These are phyloP conservation scores for Drosophila teissieri DNA, from an alignment of 1,140 invertebrate species.

Conservation along the genomic window DNA sequence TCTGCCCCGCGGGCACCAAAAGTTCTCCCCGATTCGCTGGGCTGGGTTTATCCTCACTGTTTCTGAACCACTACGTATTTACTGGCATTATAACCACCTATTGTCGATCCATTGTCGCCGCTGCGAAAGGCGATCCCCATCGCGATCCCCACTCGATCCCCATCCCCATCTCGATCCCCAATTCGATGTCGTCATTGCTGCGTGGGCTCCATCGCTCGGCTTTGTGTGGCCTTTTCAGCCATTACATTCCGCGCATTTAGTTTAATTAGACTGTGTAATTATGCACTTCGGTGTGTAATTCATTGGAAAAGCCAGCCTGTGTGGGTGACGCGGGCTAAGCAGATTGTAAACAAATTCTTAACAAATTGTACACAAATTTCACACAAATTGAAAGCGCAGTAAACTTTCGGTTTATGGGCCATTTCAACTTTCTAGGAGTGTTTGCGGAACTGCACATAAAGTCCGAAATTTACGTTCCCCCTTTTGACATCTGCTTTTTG, in stretches of 20 bases:
- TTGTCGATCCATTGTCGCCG: conserved; percentile 33
- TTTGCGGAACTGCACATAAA: conserved; percentile 11
- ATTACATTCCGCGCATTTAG: conserved; percentile 45
- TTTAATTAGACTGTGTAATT: conserved; percentile 68
- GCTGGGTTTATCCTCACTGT: not conserved
- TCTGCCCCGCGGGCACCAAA: conserved; percentile 16
- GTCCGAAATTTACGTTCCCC: not conserved
- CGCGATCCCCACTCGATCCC: conserved; percentile 13
- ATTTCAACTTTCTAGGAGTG: conserved; percentile 22
- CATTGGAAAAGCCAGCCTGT: conserved; percentile 5
- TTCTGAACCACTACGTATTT: conserved; percentile 7
- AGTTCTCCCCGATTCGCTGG: conserved; percentile 14
- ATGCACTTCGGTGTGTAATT: conserved; percentile 60
- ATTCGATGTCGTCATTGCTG: conserved; percentile 63
- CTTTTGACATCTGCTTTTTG: not conserved
- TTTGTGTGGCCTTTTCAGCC: conserved; percentile 61
- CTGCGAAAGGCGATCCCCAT: not conserved
- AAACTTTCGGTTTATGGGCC: conserved; percentile 19
- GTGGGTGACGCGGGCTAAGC: conserved; percentile 16
- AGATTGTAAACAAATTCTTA: conserved; percentile 37
- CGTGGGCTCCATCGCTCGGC: conserved; percentile 51
- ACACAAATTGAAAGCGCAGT: conserved; percentile 37
- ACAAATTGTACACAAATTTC: conserved; percentile 44
- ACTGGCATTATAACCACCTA: conserved; percentile 13
- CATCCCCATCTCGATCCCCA: not conserved